A percentile compares a stretch with the other conserved stretches of the same genome.
phyloP scores from a whole-genome alignment of 2,888 invertebrate species.

The Diachrysia chrysitis region DNA sequence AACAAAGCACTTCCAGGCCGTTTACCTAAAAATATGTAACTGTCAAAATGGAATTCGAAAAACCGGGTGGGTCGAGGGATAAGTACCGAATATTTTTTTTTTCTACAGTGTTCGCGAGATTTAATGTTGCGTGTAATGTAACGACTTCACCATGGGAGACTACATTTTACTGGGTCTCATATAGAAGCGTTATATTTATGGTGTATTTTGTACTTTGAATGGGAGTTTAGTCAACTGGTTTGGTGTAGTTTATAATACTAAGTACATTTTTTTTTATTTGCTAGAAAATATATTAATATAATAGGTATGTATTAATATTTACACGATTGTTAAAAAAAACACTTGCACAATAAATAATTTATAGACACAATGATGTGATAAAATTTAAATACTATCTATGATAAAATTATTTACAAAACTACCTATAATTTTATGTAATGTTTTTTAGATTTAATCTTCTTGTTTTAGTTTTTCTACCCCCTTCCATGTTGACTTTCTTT shows the following conservation, averaged over 20 bases:
- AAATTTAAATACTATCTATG: too few species aligned
- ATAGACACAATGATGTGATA: too few species aligned
- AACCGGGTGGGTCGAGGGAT: constrained; percentile 55
- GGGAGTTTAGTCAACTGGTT: constrained; percentile 15
- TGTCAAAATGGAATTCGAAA: constrained; percentile 46
- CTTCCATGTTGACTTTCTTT: too few species aligned
- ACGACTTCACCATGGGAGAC: constrained; percentile 66
- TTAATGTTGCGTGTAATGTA: constrained; percentile 76
- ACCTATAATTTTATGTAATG: too few species aligned
- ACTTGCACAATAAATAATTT: too few species aligned
- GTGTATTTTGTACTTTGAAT: constrained; percentile 28
- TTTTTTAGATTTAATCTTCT: too few species aligned
- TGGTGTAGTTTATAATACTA: background rate
- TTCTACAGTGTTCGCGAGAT: constrained; percentile 64
- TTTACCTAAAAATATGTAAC: constrained; percentile 12
- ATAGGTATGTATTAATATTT: too few species aligned
- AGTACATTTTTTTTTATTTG: too few species aligned
- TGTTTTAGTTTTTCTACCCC: too few species aligned
- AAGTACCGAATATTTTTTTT: constrained; percentile 68
- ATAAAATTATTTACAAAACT: too few species aligned
- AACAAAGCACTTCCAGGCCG: background rate
- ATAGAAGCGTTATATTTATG: constrained; percentile 39
- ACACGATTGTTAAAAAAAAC: too few species aligned
- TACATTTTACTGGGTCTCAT: constrained; percentile 60
- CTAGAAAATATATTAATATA: too few species aligned